Evolutionary conservation across 2,888 invertebrate genomes (phyloP).

Genomic region (Anthrax anthrax): DNA sequence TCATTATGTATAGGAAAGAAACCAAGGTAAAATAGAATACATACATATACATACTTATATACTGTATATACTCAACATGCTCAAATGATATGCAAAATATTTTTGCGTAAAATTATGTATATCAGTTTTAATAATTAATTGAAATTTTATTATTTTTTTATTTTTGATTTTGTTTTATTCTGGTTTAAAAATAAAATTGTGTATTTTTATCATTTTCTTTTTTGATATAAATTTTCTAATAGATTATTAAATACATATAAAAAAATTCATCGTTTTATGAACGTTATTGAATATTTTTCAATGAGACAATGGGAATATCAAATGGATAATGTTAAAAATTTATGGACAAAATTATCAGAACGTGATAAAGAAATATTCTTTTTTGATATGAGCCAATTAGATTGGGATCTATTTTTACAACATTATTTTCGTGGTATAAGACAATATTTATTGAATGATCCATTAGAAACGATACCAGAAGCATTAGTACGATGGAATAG

Average conservation of each 20-base stretch:
- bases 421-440: constrained; percentile 57
- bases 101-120: too few relatives aligned
- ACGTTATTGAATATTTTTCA: constrained; percentile 65
- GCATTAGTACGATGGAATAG: constrained; percentile 46
- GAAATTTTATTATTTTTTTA: too few relatives aligned
- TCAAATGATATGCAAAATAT: too few relatives aligned
- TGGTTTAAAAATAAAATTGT: not conserved
- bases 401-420: constrained; percentile 58
- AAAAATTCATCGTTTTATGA: constrained; percentile 58
- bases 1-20: constrained; percentile 42
- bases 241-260: constrained; percentile 63
- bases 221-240: constrained; percentile 10
- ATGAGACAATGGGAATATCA: constrained; percentile 60
- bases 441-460: constrained; percentile 66
- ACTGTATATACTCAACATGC: too few relatives aligned
- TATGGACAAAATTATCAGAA: constrained; percentile 43
- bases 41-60: too few relatives aligned
- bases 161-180: too few relatives aligned
- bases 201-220: not conserved
- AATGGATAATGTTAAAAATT: constrained; percentile 42
- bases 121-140: too few relatives aligned
- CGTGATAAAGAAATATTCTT: constrained; percentile 50
- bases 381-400: constrained; percentile 54
- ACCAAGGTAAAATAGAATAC: constrained; percentile 43
- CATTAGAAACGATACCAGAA: constrained; percentile 54